Conservation (phyloP, 2,888 invertebrate genomes). For the Crocallis elinguaria region DNA sequence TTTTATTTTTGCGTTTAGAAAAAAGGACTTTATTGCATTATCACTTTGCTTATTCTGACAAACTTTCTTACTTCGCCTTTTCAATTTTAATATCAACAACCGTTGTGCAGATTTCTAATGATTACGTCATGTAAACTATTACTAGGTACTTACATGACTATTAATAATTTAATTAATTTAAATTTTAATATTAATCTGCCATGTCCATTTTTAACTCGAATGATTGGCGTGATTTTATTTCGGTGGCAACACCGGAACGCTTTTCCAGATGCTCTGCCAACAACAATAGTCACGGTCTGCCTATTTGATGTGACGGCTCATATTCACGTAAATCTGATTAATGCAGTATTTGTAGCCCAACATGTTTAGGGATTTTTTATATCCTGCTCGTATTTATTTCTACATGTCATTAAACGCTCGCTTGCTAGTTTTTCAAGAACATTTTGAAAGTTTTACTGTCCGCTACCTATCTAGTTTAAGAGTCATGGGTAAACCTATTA, state of each 20-base stretch:
- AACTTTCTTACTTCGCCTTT: too few relatives aligned
- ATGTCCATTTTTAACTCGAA: slow-evolving; percentile 16
- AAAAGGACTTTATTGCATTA: too few relatives aligned
- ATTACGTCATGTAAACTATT: too few relatives aligned
- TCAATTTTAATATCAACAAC: too few relatives aligned
- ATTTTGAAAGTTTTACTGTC: slow-evolving; percentile 1
- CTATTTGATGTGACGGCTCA: slow-evolving; percentile 48
- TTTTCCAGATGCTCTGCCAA: slow-evolving; percentile 27
- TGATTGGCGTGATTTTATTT: slow-evolving; percentile 19
- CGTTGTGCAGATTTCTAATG: too few relatives aligned
- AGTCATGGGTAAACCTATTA: slow-evolving; percentile 3
- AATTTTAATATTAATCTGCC: slow-evolving; percentile 17
- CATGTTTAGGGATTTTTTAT: slow-evolving; percentile 27
- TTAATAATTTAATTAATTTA: too few relatives aligned
- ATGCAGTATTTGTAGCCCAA: slow-evolving; percentile 43
- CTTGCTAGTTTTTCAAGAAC: slow-evolving; percentile 1
- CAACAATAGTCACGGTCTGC: slow-evolving; percentile 32
- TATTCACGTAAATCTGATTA: slow-evolving; percentile 58
- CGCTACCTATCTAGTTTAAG: background rate
- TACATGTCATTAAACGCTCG: slow-evolving; percentile 11
- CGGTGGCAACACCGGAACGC: slow-evolving; percentile 8
- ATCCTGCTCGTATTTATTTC: slow-evolving; percentile 7
- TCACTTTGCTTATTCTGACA: too few relatives aligned
- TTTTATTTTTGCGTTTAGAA: too few relatives aligned
- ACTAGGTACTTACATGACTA: too few relatives aligned